A percentile compares a stretch with the other conserved stretches of the same genome.
These are phyloP conservation scores for Gadopsis bispinosus DNA, from an alignment of 2,797 vertebrate genomes.

Conservation along the genomic window DNA sequence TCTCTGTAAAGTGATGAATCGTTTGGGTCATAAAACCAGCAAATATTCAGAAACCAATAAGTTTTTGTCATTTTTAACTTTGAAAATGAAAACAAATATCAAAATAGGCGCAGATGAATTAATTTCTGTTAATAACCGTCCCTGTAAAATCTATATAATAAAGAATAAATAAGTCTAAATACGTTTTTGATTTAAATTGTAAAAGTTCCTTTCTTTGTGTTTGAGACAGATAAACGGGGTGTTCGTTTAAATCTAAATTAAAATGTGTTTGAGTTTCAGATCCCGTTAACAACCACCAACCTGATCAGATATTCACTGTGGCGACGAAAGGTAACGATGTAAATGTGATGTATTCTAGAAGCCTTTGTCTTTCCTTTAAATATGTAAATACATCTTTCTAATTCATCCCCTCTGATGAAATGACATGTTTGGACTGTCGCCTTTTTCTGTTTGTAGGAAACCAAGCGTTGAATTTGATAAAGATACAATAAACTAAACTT, in stretches of 20 bases:
- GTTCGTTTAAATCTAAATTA: no score
- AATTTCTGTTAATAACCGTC: not conserved
- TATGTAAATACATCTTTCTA: slow-evolving; percentile 43
- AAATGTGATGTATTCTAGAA: slow-evolving; percentile 13
- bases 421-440: slow-evolving; percentile 50
- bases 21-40: not conserved
- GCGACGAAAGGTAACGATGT: slow-evolving; percentile 49
- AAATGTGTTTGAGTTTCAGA: not conserved
- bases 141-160: not conserved
- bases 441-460: slow-evolving; percentile 57
- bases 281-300: not conserved
- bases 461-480: slow-evolving; percentile 55
- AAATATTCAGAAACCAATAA: not conserved
- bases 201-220: not conserved
- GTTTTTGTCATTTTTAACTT: not conserved
- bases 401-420: slow-evolving; percentile 23
- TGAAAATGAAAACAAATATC: not conserved
- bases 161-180: not conserved
- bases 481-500: slow-evolving; percentile 15
- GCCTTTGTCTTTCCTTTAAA: slow-evolving; percentile 29
- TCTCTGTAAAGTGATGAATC: no score
- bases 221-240: not conserved
- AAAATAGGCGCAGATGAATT: not conserved
- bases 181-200: not conserved
- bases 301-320: slow-evolving; percentile 1